Evolutionary conservation across 2,797 vertebrate species (phyloP).

Genomic region (Hydrophis major): DNA sequence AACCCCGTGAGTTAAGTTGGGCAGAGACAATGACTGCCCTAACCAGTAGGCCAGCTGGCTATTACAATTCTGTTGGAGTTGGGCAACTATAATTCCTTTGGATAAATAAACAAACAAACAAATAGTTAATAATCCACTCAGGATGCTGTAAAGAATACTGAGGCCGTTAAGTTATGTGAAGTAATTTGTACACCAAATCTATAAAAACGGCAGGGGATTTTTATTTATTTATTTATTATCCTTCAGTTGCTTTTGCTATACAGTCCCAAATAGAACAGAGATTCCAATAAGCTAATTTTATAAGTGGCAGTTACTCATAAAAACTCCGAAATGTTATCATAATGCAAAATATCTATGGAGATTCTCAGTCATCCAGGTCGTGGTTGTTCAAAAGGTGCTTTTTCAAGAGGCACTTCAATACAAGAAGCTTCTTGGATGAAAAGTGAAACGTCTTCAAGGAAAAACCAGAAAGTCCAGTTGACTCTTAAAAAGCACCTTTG

Average conservation of each 20-base stretch:
- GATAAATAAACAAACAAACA: neutral
- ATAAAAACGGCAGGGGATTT: neutral
- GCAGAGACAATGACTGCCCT: neutral
- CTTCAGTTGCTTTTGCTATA: neutral
- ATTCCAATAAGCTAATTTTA: neutral
- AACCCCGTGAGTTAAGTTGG: neutral
- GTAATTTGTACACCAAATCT: neutral
- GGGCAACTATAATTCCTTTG: neutral
- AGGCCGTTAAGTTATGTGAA: neutral
- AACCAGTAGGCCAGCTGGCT: neutral
- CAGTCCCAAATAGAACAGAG: neutral
- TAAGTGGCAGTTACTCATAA: neutral
- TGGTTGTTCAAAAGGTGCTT: too few species aligned
- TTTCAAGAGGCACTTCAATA: too few species aligned
- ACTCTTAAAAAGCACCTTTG: neutral
- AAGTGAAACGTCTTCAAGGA: neutral
- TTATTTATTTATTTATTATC: neutral
- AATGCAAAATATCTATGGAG: neutral
- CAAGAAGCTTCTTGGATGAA: neutral
- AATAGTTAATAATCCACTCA: neutral
- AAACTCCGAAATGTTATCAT: neutral
- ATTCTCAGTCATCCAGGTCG: too few species aligned
- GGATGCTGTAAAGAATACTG: neutral
- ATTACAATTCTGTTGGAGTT: neutral
- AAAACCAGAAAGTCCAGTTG: too few species aligned